These are phyloP conservation scores for Lasaia peninsularis DNA, from an alignment of 1,140 invertebrate genomes.

Conservation along the genomic window DNA sequence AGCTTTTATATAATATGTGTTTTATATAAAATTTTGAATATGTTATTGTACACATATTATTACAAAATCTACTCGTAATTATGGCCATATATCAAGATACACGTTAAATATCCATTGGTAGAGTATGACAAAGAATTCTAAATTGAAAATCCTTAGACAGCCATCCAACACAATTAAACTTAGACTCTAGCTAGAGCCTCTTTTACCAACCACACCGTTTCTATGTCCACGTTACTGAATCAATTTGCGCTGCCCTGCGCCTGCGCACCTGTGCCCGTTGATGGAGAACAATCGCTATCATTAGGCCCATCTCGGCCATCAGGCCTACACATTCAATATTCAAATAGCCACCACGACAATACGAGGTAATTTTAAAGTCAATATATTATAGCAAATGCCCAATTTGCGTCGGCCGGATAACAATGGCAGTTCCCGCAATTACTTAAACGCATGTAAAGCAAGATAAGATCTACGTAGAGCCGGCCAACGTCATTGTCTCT, in stretches of 20 bases:
- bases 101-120: too few relatives aligned
- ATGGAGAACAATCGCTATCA: slow-evolving; percentile 70
- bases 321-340: slow-evolving; percentile 62
- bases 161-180: too few relatives aligned
- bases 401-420: slow-evolving; percentile 71
- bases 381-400: slow-evolving; percentile 75
- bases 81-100: too few relatives aligned
- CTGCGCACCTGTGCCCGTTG: slow-evolving; percentile 59
- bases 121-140: too few relatives aligned
- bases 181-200: too few relatives aligned
- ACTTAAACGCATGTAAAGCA: slow-evolving; percentile 71
- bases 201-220: too few relatives aligned
- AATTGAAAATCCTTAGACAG: too few relatives aligned
- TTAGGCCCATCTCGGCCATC: slow-evolving; percentile 47
- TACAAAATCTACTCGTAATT: too few relatives aligned
- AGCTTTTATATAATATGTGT: too few relatives aligned
- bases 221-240: neutral
- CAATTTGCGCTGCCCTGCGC: slow-evolving; percentile 29
- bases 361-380: slow-evolving; percentile 66
- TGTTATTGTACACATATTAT: too few relatives aligned
- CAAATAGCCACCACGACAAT: slow-evolving; percentile 62
- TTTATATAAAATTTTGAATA: too few relatives aligned
- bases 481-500: slow-evolving; percentile 64
- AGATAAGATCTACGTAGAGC: slow-evolving; percentile 59
- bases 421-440: slow-evolving; percentile 74